Conservation (phyloP, 2,797 vertebrate genomes). For the Halcyon smyrnensis region DNA sequence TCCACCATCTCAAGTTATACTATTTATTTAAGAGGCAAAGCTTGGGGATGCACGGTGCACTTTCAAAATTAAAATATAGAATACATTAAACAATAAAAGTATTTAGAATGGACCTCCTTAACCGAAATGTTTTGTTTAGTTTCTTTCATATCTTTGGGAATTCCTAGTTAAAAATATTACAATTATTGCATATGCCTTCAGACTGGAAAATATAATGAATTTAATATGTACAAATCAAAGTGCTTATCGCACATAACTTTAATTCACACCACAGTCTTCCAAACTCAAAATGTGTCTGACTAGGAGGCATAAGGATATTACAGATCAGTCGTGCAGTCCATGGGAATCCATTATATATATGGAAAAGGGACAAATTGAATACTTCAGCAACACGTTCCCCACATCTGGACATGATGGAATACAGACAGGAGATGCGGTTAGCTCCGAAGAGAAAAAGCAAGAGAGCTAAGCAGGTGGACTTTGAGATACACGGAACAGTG, state of each 20-base stretch:
- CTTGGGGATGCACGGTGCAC: rapidly evolving
- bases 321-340: not conserved
- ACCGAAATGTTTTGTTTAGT: not conserved
- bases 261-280: not conserved
- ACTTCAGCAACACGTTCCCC: not conserved
- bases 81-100: not conserved
- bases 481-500: not conserved
- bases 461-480: not conserved
- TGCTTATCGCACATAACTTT: not conserved
- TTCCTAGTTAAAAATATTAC: not conserved
- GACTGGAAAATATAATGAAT: not conserved
- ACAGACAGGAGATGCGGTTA: not conserved
- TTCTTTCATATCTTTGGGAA: not conserved
- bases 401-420: not conserved
- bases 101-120: not conserved
- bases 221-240: not conserved
- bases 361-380: not conserved
- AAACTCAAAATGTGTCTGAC: not conserved
- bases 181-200: not conserved
- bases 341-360: not conserved
- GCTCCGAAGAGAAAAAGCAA: not conserved
- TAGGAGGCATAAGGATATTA: not conserved
- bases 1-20: not conserved
- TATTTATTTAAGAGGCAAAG: not conserved
- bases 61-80: not conserved